phyloP scores from a whole-genome alignment of 2,888 invertebrate genomes.

The Acronicta psi region DNA sequence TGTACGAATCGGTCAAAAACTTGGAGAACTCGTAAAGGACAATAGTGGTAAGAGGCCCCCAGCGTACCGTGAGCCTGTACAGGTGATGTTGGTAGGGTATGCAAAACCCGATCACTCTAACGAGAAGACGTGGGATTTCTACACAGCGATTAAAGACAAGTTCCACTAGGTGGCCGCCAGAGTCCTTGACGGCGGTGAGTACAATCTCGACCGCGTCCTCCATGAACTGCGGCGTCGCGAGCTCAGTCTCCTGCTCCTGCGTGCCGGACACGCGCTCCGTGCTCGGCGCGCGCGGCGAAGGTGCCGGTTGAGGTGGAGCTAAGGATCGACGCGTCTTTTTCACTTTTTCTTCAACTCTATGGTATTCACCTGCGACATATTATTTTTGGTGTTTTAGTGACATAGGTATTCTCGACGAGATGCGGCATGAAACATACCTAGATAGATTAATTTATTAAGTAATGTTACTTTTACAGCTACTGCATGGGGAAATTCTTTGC shows the following conservation, averaged over 20 bases:
- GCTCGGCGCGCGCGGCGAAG: background rate
- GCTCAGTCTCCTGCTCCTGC: conserved; percentile 8
- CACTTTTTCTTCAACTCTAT: background rate
- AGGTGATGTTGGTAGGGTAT: conserved; percentile 52
- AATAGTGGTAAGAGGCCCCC: conserved; percentile 33
- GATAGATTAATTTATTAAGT: no score
- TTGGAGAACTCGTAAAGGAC: conserved; percentile 52
- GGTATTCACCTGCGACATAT: conserved; percentile 6
- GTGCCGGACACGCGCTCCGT: background rate
- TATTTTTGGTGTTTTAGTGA: background rate
- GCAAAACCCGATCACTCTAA: conserved; percentile 55
- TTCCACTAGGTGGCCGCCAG: conserved; percentile 42
- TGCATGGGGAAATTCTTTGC: no score
- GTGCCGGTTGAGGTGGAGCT: background rate
- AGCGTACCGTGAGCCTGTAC: conserved; percentile 43
- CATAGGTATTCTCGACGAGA: no score
- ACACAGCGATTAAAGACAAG: conserved; percentile 35
- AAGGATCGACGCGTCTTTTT: background rate
- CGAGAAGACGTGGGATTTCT: conserved; percentile 51
- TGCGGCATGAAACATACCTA: no score
- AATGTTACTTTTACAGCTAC: no score
- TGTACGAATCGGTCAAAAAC: conserved; percentile 37
- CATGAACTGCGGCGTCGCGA: background rate
- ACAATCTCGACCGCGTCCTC: conserved; percentile 9
- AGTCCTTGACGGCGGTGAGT: conserved; percentile 31